Conservation (phyloP, 2,888 invertebrate genomes). For the Oscheius myriophilus region DNA sequence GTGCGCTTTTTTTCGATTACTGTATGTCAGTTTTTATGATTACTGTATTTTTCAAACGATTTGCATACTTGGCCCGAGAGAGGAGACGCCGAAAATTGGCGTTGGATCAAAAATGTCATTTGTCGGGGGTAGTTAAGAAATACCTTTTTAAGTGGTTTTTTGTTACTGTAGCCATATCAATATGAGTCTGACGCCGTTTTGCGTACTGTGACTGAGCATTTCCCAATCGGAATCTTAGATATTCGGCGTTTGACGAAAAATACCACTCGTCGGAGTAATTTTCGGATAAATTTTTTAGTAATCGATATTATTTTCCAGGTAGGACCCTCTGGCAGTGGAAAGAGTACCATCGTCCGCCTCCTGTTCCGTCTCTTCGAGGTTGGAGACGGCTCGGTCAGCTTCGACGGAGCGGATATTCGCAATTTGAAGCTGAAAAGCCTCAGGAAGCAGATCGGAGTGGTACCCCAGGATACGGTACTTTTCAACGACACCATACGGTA, state of each 20-base stretch:
- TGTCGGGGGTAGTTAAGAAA: too few relatives aligned
- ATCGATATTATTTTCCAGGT: conserved; percentile 65
- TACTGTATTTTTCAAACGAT: too few relatives aligned
- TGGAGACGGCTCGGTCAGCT: conserved; percentile 53
- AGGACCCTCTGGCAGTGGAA: conserved; percentile 73
- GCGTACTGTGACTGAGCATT: not conserved
- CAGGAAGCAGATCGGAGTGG: conserved; percentile 74
- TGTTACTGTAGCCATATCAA: too few relatives aligned
- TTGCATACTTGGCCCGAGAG: too few relatives aligned
- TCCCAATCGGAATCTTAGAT: not conserved
- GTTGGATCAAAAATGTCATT: too few relatives aligned
- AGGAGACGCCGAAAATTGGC: too few relatives aligned
- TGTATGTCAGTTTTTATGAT: too few relatives aligned
- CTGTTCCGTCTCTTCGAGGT: conserved; percentile 74
- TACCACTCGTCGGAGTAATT: not conserved
- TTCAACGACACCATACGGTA: conserved; percentile 70
- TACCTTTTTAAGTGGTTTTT: too few relatives aligned
- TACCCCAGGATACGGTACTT: conserved; percentile 74
- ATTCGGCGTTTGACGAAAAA: not conserved
- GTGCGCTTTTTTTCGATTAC: too few relatives aligned
- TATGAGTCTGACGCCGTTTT: not conserved
- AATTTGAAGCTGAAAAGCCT: conserved; percentile 72
- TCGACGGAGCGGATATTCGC: conserved; percentile 57
- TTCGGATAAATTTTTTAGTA: too few relatives aligned
- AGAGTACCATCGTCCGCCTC: conserved; percentile 74